phyloP scores from a whole-genome alignment of 2,888 invertebrate genomes.

The Pandemis heparana region DNA sequence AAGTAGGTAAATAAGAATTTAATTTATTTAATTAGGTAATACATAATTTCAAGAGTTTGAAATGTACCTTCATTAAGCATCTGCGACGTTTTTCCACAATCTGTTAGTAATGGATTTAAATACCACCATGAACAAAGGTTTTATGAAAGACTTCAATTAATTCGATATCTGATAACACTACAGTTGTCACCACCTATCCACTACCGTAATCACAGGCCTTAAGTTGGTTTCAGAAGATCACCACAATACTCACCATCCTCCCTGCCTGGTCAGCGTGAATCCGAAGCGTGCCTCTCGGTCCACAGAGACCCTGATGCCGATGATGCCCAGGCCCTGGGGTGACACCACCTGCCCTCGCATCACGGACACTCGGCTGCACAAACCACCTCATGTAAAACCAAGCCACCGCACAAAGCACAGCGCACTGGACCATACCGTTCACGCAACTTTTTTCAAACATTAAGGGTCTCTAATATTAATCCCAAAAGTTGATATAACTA shows the following conservation, averaged over 20 bases:
- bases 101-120: too few species aligned
- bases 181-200: background rate
- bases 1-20: too few species aligned
- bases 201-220: background rate
- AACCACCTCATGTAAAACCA: constrained; percentile 70
- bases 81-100: too few species aligned
- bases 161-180: background rate
- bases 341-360: constrained; percentile 99
- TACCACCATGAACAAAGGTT: too few species aligned
- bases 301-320: constrained; percentile 98
- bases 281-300: constrained; percentile 97
- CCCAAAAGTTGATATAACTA: constrained; percentile 6
- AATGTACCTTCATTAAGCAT: too few species aligned
- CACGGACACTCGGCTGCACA: constrained; percentile 98
- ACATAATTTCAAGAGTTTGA: too few species aligned
- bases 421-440: constrained; percentile 65
- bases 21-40: too few species aligned
- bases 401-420: constrained; percentile 56
- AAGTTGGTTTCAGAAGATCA: background rate
- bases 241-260: constrained; percentile 93
- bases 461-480: background rate
- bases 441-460: constrained; percentile 44
- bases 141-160: too few species aligned
- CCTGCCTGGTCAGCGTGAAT: constrained; percentile 96
- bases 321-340: constrained; percentile 97